Evolutionary conservation across 2,113 vertebrate species (phyloP).

Genomic region (Buteo buteo): DNA sequence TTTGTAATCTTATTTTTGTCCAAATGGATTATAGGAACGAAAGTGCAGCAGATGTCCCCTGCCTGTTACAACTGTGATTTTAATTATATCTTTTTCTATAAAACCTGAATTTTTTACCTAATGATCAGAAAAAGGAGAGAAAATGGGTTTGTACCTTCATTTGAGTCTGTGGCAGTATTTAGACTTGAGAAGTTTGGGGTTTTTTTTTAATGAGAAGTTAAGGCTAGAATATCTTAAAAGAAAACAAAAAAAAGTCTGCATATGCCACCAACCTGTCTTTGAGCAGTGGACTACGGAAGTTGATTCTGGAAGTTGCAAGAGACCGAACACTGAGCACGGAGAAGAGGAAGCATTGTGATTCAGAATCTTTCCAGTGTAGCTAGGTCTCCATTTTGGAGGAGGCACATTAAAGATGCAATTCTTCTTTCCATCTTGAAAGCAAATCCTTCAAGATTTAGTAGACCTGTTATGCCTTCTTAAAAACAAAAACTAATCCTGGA

Average conservation of each 20-base stretch:
- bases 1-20: constrained; percentile 54
- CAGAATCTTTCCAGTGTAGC: neutral
- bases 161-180: neutral
- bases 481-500: neutral
- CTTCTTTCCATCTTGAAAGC: neutral
- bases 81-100: neutral
- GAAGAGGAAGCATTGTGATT: constrained; percentile 10
- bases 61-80: neutral
- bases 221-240: neutral
- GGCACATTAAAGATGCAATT: neutral
- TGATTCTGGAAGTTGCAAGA: constrained; percentile 19
- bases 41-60: constrained; percentile 41
- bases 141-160: neutral
- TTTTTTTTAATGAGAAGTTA: neutral
- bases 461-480: neutral
- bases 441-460: neutral
- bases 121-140: neutral
- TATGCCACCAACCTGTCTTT: neutral
- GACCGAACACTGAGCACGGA: neutral
- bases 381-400: constrained; percentile 44
- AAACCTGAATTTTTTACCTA: neutral
- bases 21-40: constrained; percentile 52
- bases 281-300: neutral
- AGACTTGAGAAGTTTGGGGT: neutral
- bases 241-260: neutral